Conservation (phyloP, 2,888 invertebrate genomes). For the Schrankia costaestrigalis region DNA sequence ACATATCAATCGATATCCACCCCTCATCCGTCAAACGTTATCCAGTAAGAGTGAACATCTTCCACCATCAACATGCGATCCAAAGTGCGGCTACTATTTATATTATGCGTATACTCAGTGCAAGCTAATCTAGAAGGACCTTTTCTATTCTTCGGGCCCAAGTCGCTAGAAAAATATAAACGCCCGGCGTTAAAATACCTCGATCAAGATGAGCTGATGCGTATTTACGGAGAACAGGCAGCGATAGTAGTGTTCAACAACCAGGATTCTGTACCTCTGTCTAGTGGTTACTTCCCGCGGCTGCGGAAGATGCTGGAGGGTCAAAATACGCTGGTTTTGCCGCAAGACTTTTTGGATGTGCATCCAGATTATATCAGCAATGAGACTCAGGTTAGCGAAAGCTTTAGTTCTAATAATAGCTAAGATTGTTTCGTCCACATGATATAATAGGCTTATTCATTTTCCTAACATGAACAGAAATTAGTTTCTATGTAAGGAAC, state of each 20-base stretch:
- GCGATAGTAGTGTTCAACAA: constrained; percentile 82
- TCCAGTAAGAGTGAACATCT: not conserved
- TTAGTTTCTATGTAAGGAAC: too few relatives aligned
- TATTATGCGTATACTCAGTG: constrained; percentile 31
- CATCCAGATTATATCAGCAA: constrained; percentile 82
- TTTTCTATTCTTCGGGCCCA: constrained; percentile 81
- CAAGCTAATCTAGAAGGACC: constrained; percentile 79
- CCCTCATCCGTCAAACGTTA: not conserved
- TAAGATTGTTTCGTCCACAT: too few relatives aligned
- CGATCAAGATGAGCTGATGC: constrained; percentile 78
- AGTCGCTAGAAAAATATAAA: constrained; percentile 66
- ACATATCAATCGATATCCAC: constrained; percentile 17
- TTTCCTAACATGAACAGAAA: too few relatives aligned
- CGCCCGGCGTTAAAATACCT: constrained; percentile 75
- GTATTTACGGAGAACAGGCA: constrained; percentile 78
- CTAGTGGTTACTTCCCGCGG: constrained; percentile 77
- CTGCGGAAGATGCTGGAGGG: constrained; percentile 78
- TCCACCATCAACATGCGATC: constrained; percentile 20
- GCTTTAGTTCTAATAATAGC: too few relatives aligned
- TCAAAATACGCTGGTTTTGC: constrained; percentile 73
- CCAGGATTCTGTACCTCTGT: constrained; percentile 77
- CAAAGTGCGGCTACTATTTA: constrained; percentile 20
- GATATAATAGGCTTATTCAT: too few relatives aligned
- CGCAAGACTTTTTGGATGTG: constrained; percentile 79
- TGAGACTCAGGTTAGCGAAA: constrained; percentile 77